Evolutionary conservation across 2,113 vertebrate species (phyloP).

Genomic region (Chelonoidis abingdonii): DNA sequence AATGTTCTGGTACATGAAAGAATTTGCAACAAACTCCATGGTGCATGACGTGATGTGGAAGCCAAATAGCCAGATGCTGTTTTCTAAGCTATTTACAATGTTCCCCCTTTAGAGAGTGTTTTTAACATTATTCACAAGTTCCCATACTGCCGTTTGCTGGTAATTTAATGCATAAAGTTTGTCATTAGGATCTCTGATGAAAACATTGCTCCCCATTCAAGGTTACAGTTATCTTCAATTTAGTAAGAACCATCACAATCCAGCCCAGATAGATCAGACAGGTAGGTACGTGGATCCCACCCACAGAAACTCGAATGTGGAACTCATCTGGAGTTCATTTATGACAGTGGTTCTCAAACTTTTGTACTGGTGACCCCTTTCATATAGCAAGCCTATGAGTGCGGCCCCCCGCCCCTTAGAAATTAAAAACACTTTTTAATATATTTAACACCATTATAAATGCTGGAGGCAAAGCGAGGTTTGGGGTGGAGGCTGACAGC

Average conservation of each 20-base stretch:
- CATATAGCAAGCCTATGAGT: too few relatives aligned
- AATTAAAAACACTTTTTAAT: too few relatives aligned
- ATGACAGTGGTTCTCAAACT: too few relatives aligned
- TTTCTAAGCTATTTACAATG: conserved; percentile 60
- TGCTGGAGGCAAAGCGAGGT: too few relatives aligned
- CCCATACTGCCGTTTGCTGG: background rate
- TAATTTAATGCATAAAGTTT: conserved; percentile 45
- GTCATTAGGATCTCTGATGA: background rate
- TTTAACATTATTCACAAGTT: conserved; percentile 40
- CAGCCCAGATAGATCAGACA: background rate
- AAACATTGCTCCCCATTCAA: conserved; percentile 44
- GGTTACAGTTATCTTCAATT: conserved; percentile 31
- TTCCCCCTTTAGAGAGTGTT: conserved; percentile 37
- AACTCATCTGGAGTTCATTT: background rate
- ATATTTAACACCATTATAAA: too few relatives aligned
- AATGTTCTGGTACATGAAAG: conserved; percentile 57
- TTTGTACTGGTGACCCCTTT: too few relatives aligned
- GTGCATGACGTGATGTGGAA: conserved; percentile 56
- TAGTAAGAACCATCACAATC: background rate
- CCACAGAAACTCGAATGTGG: background rate
- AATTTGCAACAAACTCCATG: conserved; percentile 53
- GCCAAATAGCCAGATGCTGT: conserved; percentile 71
- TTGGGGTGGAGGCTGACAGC: too few relatives aligned
- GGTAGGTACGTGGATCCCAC: background rate
- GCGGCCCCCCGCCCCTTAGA: too few relatives aligned